Percentiles rank a stretch among this genome's conserved stretches.
Conservation (phyloP, 2,113 vertebrate species). For the Clarias macrocephalus region DNA sequence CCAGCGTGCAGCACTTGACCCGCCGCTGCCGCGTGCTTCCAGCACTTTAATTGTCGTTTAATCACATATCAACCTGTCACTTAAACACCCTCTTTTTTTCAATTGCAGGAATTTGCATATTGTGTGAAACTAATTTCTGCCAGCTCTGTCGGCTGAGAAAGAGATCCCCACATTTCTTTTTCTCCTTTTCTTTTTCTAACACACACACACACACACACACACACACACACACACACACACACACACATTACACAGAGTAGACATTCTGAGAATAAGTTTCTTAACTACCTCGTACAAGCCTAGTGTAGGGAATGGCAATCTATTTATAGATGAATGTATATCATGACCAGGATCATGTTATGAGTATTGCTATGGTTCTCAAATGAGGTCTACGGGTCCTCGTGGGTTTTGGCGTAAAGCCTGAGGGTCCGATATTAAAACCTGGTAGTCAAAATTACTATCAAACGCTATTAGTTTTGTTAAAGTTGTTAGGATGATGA, state of each 20-base stretch:
- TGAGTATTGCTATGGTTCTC: neutral
- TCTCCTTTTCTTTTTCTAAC: slow-evolving; percentile 44
- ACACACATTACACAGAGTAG: slow-evolving; percentile 61
- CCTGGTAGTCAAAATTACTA: neutral
- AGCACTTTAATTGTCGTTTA: slow-evolving; percentile 81
- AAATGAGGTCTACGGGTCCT: neutral
- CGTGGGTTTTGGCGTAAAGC: neutral
- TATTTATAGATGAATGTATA: neutral
- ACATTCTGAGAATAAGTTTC: slow-evolving; percentile 63
- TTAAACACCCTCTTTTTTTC: slow-evolving; percentile 74
- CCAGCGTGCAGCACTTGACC: slow-evolving; percentile 72
- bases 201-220: slow-evolving; percentile 41
- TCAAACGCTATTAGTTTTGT: neutral
- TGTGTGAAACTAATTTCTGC: slow-evolving; percentile 80
- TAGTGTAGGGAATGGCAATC: slow-evolving; percentile 49
- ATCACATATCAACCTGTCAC: slow-evolving; percentile 83
- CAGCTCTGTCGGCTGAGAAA: slow-evolving; percentile 72
- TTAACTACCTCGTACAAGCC: slow-evolving; percentile 71
- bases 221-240: slow-evolving; percentile 61
- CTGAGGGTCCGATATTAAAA: neutral
- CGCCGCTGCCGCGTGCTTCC: slow-evolving; percentile 71
- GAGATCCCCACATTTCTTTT: slow-evolving; percentile 38
- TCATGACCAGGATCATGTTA: neutral
- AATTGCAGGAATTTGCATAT: slow-evolving; percentile 77
- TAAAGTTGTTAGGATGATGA: neutral